Evolutionary conservation across 53 echinoderm and acorn worm genomes (phyloP).

Genomic region (Apostichopus leukothele): DNA sequence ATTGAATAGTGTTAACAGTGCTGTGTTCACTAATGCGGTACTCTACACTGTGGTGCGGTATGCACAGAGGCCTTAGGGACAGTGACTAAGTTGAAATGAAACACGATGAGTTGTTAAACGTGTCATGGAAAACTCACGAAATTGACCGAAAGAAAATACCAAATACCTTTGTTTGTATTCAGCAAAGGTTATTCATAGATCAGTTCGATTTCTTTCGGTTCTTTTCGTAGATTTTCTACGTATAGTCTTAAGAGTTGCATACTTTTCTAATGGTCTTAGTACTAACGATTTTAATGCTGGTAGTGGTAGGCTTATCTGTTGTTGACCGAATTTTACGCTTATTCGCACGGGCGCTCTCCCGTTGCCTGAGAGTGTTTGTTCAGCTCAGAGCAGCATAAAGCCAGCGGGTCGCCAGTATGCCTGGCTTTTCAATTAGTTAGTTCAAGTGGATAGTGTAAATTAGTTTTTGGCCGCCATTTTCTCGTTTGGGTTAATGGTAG

Average conservation of each 20-base stretch:
- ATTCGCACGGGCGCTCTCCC: slow-evolving; percentile 42
- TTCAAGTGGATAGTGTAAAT: slow-evolving; percentile 45
- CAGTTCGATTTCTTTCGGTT: no score
- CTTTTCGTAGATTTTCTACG: no score
- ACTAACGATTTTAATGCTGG: background rate
- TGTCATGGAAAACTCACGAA: background rate
- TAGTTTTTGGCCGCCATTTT: slow-evolving; percentile 4
- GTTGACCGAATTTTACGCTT: slow-evolving; percentile 45
- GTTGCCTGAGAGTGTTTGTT: slow-evolving; percentile 44
- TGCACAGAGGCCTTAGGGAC: slow-evolving; percentile 1
- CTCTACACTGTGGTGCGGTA: background rate
- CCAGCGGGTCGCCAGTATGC: slow-evolving; percentile 39
- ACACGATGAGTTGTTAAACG: slow-evolving; percentile 1
- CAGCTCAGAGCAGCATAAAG: slow-evolving; percentile 42
- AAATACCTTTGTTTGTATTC: no score
- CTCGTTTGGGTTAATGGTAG: background rate
- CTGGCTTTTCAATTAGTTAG: slow-evolving; percentile 44
- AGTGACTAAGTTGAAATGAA: slow-evolving; percentile 7
- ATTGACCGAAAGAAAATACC: no score
- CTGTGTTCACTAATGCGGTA: background rate
- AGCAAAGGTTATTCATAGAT: no score
- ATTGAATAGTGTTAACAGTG: background rate
- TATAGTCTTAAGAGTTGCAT: no score
- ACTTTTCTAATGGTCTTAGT: no score
- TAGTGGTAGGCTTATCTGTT: background rate